Base-by-base conservation (phyloP, 1,140 invertebrate genomes). In the Paramacrobiotus metropolitanus region DNA sequence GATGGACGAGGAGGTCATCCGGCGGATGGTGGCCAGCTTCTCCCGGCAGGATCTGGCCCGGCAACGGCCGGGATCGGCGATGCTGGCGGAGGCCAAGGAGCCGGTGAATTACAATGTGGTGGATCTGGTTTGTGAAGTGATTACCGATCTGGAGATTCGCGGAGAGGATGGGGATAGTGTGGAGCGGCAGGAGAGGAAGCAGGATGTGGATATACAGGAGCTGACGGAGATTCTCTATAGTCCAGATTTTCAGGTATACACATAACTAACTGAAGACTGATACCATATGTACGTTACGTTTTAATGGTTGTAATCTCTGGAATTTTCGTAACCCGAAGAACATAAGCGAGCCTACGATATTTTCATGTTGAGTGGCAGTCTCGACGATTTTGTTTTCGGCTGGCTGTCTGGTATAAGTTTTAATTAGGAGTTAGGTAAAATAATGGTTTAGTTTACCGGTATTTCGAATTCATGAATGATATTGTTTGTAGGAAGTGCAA, bases 121-220 rank as follows among this genome's bases (percentile, higher is more conserved):
- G 34, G 68, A 72, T 60, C 60, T 78, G 3, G 62, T 66, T 15
- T 63, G 64, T 45, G 69, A 70, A 45, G 65, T 72, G 48, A 61
- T 67, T 2, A 65, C 69, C 59, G 65, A 70, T n/a, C 77, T 55
- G 15, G 15, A 55, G 24, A 24, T 9, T 4, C 48, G 48, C 9
- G 48, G 15, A 4, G 48, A 55, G 15, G 15, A 20, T 21, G 48
- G 48, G 0, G 48, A 55, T 28, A 20, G 15, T 28, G 48, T 15
- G 15, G 48, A 55, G 74, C 65, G 71, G 67, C 40, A 65, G 65
- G 62, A 72, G 70, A 1, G 69, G 68, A 64, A 71, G 69, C 64
- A 66, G 59, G 73, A 78, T 61, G 74, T 75, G 18, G 68, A 73
- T 62, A n/a, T n/a, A n/a, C n/a, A n/a, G n/a, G 77, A 80, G 68